Conservation (phyloP, 37 sponge, comb jelly and placozoan species). For the Oscarella lobularis region DNA sequence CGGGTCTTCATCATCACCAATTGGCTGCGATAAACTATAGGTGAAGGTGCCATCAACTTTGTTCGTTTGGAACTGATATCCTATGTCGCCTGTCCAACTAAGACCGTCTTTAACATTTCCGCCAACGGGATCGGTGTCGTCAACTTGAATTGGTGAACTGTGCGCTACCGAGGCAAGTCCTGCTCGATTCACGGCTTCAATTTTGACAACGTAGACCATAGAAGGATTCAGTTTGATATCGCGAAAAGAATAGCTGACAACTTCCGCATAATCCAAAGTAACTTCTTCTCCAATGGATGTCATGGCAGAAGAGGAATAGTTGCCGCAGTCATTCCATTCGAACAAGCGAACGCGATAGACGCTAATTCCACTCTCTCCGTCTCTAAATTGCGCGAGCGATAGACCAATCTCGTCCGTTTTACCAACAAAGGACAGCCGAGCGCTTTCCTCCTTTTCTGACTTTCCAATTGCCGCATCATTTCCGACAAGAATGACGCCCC, state of each 20-base stretch:
- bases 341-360: conserved; percentile 39
- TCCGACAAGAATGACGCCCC: conserved; percentile 9
- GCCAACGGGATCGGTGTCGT: background rate
- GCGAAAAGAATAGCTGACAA: conserved; percentile 2
- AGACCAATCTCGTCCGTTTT: conserved; percentile 16
- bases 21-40: conserved; percentile 28
- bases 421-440: background rate
- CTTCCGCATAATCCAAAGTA: conserved; percentile 5
- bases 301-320: background rate
- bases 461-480: background rate
- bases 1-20: conserved; percentile 12
- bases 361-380: conserved; percentile 43
- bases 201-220: conserved; percentile 29
- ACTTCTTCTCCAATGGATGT: background rate
- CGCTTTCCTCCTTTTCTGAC: background rate
- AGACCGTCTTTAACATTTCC: conserved; percentile 62
- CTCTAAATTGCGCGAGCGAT: conserved; percentile 36
- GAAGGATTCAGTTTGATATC: background rate
- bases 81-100: conserved; percentile 44
- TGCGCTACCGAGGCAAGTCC: conserved; percentile 12
- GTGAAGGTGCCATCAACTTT: conserved; percentile 34
- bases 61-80: conserved; percentile 43
- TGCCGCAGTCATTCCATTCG: conserved; percentile 19
- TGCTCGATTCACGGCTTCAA: conserved; percentile 44
- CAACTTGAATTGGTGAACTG: conserved; percentile 39